Base-by-base conservation (phyloP, 1,140 invertebrate genomes). In the Pogonus chalceus region DNA sequence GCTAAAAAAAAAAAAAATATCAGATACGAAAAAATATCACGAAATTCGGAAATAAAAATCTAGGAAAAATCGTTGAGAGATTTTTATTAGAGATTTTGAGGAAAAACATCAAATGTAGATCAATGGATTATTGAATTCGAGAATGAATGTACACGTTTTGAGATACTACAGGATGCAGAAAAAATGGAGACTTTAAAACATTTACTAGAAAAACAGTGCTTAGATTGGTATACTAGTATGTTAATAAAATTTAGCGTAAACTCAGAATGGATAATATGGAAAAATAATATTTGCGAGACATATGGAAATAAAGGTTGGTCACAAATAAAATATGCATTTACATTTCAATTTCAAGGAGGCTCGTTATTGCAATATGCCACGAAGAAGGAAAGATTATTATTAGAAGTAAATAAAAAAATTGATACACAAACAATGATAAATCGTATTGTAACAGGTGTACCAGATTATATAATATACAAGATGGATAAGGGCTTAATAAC, bases 1-100 rank as follows among this genome's bases (percentile, higher is more conserved):
- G 57, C 67, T 69, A 59, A 62, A 66, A 49, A 51, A 69, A n/a
- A n/a, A n/a, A 59, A 47, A 68, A 54, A 43, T 70, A 65, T 35
- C 47, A 65, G 16, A 63, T 54, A 20, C 43, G 69, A 2, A 67
- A 69, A 46, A 65, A 68, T 35, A 69, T 66, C 56, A 66, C 64
- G 10, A 67, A 68, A 4, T 71, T 69, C 50, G 69, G 65, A 65
- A 65, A 65, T 14, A 68, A 69, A 10, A 64, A n/a, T n/a, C n/a
- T n/a, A n/a, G n/a, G n/a, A n/a, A n/a, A n/a, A n/a, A n/a, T n/a
- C n/a, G n/a, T n/a, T n/a, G n/a, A n/a, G n/a, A n/a, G n/a, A n/a
- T n/a, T n/a, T n/a, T n/a, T n/a, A n/a, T n/a, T n/a, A n/a, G n/a
- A n/a, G n/a, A n/a, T n/a, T n/a, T n/a, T n/a, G n/a, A n/a, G n/a